Conservation (phyloP, 2,113 vertebrate species). For the Python bivittatus region DNA sequence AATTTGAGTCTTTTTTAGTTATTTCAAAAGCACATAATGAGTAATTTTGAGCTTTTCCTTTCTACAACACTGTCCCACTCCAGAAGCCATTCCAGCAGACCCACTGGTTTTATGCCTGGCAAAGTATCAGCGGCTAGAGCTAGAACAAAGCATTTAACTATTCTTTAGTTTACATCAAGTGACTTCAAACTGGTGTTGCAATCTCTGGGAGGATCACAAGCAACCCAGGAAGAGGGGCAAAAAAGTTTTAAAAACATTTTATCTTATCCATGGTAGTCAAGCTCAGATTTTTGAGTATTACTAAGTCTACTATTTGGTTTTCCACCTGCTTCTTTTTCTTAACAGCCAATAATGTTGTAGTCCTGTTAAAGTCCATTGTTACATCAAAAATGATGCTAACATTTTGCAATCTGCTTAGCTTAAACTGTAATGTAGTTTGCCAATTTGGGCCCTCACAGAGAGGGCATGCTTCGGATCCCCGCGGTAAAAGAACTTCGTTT, state of each 20-base stretch:
- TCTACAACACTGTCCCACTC: background rate
- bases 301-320: too few species aligned
- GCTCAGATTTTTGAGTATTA: too few species aligned
- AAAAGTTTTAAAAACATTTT: too few species aligned
- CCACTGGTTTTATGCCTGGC: background rate
- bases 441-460: too few species aligned
- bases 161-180: background rate
- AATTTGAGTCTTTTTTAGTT: background rate
- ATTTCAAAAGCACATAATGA: background rate
- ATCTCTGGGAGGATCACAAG: too few species aligned
- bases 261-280: too few species aligned
- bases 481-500: too few species aligned
- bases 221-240: too few species aligned
- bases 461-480: too few species aligned
- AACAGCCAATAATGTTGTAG: background rate
- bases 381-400: background rate
- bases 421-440: background rate
- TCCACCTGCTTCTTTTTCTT: background rate
- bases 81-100: background rate
- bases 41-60: background rate
- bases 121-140: background rate
- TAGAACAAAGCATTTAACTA: background rate
- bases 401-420: background rate
- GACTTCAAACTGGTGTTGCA: too few species aligned
- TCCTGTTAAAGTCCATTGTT: background rate